These are phyloP conservation scores for Brenthis daphne DNA, from an alignment of 2,888 invertebrate species.

Conservation along the genomic window DNA sequence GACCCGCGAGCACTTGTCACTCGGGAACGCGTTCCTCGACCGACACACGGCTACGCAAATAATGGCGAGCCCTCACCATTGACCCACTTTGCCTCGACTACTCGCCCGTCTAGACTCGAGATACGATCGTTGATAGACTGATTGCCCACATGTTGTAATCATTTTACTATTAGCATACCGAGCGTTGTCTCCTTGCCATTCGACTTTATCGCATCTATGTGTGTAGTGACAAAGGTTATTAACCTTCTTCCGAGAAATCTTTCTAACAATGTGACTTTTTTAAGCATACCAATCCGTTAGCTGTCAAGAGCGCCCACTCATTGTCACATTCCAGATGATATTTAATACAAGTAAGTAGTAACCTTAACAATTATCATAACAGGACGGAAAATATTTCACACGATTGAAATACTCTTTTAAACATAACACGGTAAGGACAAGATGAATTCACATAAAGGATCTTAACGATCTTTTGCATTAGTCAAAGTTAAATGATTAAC, in stretches of 20 bases:
- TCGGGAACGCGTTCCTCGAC: conserved; percentile 56
- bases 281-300: conserved; percentile 31
- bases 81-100: conserved; percentile 64
- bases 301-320: conserved; percentile 29
- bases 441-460: neutral
- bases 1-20: conserved; percentile 71
- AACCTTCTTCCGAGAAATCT: conserved; percentile 33
- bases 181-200: conserved; percentile 30
- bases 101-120: conserved; percentile 70
- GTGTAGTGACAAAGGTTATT: conserved; percentile 37
- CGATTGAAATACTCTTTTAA: too few species aligned
- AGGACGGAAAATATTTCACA: too few species aligned
- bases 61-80: conserved; percentile 76
- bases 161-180: conserved; percentile 46
- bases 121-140: conserved; percentile 65
- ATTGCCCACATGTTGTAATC: conserved; percentile 57
- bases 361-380: neutral
- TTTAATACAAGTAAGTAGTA: neutral
- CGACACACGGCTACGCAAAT: conserved; percentile 78
- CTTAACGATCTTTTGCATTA: conserved; percentile 10
- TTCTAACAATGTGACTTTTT: conserved; percentile 31
- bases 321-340: conserved; percentile 27
- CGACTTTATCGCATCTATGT: conserved; percentile 18
- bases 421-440: neutral
- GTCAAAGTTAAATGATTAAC: conserved; percentile 30